phyloP scores from a whole-genome alignment of 2,888 invertebrate genomes.

The Hecatera dysodea region DNA sequence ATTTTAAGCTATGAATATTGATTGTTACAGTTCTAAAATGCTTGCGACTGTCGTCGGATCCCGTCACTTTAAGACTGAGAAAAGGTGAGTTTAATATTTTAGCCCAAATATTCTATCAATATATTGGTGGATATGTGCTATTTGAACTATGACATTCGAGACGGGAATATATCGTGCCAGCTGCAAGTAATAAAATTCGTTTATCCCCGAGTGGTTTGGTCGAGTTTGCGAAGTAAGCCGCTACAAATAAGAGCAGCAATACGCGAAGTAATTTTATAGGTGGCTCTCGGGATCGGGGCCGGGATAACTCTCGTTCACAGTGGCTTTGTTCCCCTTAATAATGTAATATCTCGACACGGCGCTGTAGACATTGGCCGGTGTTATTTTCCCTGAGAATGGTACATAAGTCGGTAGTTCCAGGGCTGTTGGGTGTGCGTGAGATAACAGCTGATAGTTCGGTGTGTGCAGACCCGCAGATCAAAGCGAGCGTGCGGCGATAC shows the following conservation, averaged over 20 bases:
- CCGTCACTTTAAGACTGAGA: slow-evolving; percentile 97
- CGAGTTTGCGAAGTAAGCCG: slow-evolving; percentile 80
- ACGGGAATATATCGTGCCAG: slow-evolving; percentile 68
- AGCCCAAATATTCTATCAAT: slow-evolving; percentile 61
- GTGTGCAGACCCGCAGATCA: slow-evolving; percentile 95
- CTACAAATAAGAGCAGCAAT: slow-evolving; percentile 81
- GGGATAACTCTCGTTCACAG: slow-evolving; percentile 77
- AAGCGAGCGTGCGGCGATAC: slow-evolving; percentile 94
- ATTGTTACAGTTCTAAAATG: slow-evolving; percentile 97
- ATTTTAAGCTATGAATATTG: slow-evolving; percentile 52
- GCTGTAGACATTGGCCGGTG: slow-evolving; percentile 37
- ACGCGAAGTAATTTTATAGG: slow-evolving; percentile 82
- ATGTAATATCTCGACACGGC: slow-evolving; percentile 69
- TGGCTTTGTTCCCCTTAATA: slow-evolving; percentile 80
- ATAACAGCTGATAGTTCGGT: slow-evolving; percentile 64
- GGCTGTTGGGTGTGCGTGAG: slow-evolving; percentile 58
- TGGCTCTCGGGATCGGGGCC: slow-evolving; percentile 80
- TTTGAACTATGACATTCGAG: slow-evolving; percentile 74
- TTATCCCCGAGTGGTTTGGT: slow-evolving; percentile 80
- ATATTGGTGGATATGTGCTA: slow-evolving; percentile 56
- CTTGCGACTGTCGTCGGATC: slow-evolving; percentile 97
- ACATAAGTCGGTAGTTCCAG: slow-evolving; percentile 54
- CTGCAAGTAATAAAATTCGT: slow-evolving; percentile 82
- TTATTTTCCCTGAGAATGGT: slow-evolving; percentile 44
- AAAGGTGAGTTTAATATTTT: slow-evolving; percentile 93